A percentile compares a stretch with the other conserved stretches of the same genome.
Conservation (phyloP, 2,113 vertebrate species). For the Sminthopsis crassicaudata region DNA sequence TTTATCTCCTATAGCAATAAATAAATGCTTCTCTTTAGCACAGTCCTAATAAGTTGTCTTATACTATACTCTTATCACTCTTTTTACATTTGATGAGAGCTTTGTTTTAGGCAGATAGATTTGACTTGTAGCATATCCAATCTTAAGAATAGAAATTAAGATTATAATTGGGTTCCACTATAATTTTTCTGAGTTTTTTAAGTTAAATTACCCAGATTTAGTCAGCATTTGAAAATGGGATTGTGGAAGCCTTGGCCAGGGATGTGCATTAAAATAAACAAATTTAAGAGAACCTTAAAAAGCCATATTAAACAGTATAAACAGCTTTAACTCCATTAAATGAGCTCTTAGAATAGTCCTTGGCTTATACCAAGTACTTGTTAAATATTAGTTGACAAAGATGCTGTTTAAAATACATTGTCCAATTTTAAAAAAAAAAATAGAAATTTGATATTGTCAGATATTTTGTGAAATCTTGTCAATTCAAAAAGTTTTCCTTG, state of each 20-base stretch:
- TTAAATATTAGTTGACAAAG: neutral
- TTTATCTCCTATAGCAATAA: neutral
- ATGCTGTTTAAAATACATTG: constrained; percentile 45
- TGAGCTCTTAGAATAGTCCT: neutral
- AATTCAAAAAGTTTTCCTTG: neutral
- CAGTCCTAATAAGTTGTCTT: neutral
- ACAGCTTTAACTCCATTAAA: constrained; percentile 46
- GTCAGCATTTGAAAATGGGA: constrained; percentile 57
- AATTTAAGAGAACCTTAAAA: constrained; percentile 34
- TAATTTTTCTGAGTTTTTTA: constrained; percentile 41
- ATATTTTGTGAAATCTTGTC: constrained; percentile 22
- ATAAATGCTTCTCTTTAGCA: neutral
- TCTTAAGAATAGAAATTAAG: constrained; percentile 10
- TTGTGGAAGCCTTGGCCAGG: constrained; percentile 53
- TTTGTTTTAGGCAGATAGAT: constrained; percentile 23
- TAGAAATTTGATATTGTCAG: constrained; percentile 45
- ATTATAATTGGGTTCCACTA: constrained; percentile 38
- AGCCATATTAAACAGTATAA: constrained; percentile 58
- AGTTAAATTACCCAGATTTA: constrained; percentile 47
- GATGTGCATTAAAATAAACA: constrained; percentile 58
- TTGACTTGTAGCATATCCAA: constrained; percentile 27
- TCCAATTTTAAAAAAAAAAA: constrained; percentile 42
- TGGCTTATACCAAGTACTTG: neutral
- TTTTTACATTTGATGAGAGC: neutral
- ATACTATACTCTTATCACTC: neutral